Percentiles rank a stretch among this genome's conserved stretches.
Conservation (phyloP, 2,888 invertebrate species). For the Rhagonycha lutea region DNA sequence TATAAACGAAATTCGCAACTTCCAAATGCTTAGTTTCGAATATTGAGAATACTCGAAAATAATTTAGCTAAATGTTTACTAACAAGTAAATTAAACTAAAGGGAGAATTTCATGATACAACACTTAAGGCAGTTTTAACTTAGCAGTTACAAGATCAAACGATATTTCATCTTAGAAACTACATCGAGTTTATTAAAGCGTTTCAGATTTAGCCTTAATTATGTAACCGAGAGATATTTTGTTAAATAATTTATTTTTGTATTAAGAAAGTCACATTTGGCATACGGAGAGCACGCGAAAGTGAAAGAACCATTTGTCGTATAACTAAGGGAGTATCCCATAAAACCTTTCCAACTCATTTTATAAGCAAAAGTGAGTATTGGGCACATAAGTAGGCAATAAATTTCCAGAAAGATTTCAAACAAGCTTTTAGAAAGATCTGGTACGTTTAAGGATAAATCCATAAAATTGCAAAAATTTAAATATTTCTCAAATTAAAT, state of each 20-base stretch:
- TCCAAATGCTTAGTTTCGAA: not conserved
- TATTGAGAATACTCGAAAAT: not conserved
- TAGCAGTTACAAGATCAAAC: not conserved
- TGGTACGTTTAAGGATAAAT: not conserved
- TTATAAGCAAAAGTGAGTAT: constrained; percentile 4
- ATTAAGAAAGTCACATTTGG: not conserved
- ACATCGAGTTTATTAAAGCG: not conserved
- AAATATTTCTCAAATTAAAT: not conserved
- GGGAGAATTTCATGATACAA: not conserved
- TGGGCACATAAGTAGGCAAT: constrained; percentile 3
- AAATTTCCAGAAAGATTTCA: not conserved
- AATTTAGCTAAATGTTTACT: not conserved
- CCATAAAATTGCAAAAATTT: not conserved
- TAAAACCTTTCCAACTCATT: not conserved
- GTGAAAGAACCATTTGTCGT: not conserved
- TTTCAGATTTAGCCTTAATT: not conserved
- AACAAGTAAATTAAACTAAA: not conserved
- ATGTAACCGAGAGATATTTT: not conserved
- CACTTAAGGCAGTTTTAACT: not conserved
- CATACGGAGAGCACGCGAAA: not conserved
- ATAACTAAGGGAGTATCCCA: not conserved
- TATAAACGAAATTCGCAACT: not conserved
- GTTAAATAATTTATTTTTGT: not conserved
- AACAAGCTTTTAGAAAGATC: constrained; percentile 3
- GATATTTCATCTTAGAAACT: not conserved